Evolutionary conservation across 2,888 invertebrate genomes (phyloP), one percentile per base, ranked within the genome.

Genomic region (Eurois occulta): DNA sequence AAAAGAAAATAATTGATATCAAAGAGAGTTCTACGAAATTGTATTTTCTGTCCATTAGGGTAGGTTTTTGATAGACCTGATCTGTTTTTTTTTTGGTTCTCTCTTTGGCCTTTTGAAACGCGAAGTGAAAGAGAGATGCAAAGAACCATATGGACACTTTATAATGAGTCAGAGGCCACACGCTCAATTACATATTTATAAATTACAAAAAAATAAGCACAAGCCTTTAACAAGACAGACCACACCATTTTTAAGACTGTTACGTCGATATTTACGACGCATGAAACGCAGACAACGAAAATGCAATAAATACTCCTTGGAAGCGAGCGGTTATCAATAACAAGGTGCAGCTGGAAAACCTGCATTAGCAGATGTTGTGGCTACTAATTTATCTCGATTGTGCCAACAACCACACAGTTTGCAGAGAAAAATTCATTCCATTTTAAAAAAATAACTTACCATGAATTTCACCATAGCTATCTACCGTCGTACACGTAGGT

Each of bases 271-370:
- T 88, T 88, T 89, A 91, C 87, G 90, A 87, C 79, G 88, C 87
- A 90, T 87, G 88, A 92, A 91, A 85, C 77, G 74, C 77, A 85
- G 83, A 78, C 75, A 82, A 68, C 82, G 77, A 82, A 88, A 90
- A 79, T 75, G 84, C 77, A 81, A 89, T 88, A 84, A 86, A 88
- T 91, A 82, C 68, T 77, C 70, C 66, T 81, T 75, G 73, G 64
- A 78, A 78, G 75, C 82, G 72, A 70, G 38, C 52, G 83, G 71
- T 77, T 74, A 85, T 81, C 77, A 84, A 82, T 81, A 77, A 85
- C 73, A 81, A 67, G 64, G 3, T 81, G 78, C 85, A 87, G 77
- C 78, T 83, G 82, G 77, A 86, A 85, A 85, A 83, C 79, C 70
- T 75, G 81, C 77, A 75, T 80, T 87, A 80, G 75, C 81, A 87